Evolutionary conservation across 2,888 invertebrate species (phyloP), one percentile per base, ranked within the genome.

Genomic region (Hesperia comma): DNA sequence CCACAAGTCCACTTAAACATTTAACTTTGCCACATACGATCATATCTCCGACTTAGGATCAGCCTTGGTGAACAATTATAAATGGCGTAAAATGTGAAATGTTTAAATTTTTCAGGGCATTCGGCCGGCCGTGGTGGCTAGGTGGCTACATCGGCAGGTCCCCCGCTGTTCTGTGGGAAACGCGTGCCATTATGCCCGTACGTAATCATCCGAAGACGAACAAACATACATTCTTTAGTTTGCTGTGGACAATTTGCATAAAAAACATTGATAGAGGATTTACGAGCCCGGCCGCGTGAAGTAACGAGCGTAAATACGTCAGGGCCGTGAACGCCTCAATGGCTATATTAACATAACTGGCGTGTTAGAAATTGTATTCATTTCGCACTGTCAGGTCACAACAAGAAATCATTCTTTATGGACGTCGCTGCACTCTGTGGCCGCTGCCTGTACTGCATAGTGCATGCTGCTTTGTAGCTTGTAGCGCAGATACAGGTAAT

Each of bases 291-390:
- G 14, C 32, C 57, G 17, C 41, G 17, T 57, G 51, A 32, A 43
- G 61, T 49, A 63, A 63, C 54, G 43, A 63, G 55, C 63, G 53
- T 33, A 55, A 54, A 62, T 15, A 40, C 57, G 57, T 64, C 64
- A 64, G 57, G 57, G 49, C 56, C 26, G 55, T 64, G 63, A 58
- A 64, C 64, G 64, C 57, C 51, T 64, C 51, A 58, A 64, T 26
- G 64, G 64, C 51, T 58, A 32, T 57, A 57, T 64, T 64, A 64
- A 40, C 57, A 64, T 64, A 64, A 40, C 57, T 64, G 57, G 57
- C 60, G 60, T 26, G 64, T 64, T 64, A 41, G 51, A 51, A 26
- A 64, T 58, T 64, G 57, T 64, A 64, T 57, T 64, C 57, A 64
- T 58, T 64, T 64, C 57, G 57, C 64, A 58, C 37, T 63, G 56